Evolutionary conservation across 2,888 invertebrate genomes (phyloP).

Genomic region (Andrena flavipes): DNA sequence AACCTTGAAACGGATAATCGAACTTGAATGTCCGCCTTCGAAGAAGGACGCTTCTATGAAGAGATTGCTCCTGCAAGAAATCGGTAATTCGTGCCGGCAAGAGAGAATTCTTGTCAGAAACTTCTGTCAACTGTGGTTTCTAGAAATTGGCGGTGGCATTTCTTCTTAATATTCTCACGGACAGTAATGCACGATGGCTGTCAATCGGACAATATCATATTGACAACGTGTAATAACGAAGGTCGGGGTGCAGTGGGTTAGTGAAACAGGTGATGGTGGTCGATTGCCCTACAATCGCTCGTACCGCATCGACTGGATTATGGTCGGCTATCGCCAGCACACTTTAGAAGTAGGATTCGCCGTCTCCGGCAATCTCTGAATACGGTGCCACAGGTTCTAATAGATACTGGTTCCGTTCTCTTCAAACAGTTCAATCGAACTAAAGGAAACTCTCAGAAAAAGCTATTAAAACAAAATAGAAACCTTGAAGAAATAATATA

Average conservation of each 20-base stretch:
- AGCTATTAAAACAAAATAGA: not conserved
- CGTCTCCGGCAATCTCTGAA: not conserved
- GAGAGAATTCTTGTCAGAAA: not conserved
- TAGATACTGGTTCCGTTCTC: constrained; percentile 34
- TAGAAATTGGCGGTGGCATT: not conserved
- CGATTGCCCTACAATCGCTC: constrained; percentile 57
- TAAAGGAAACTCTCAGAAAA: constrained; percentile 30
- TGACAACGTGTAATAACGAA: constrained; percentile 11
- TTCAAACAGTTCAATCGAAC: constrained; percentile 34
- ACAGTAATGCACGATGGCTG: not conserved
- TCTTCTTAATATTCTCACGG: not conserved
- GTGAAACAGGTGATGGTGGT: constrained; percentile 68
- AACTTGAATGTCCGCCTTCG: not conserved
- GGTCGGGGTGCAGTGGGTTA: constrained; percentile 69
- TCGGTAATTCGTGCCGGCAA: no score
- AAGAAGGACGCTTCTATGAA: not conserved
- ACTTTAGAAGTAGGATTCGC: constrained; percentile 26
- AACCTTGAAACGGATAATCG: not conserved
- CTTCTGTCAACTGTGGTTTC: not conserved
- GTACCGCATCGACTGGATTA: constrained; percentile 63
- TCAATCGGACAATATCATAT: constrained; percentile 12
- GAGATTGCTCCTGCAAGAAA: not conserved
- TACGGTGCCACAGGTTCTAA: not conserved
- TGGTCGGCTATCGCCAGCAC: constrained; percentile 51
- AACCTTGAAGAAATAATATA: not conserved